phyloP scores from a whole-genome alignment of 2,888 invertebrate species.

The Lumbricus terrestris region DNA sequence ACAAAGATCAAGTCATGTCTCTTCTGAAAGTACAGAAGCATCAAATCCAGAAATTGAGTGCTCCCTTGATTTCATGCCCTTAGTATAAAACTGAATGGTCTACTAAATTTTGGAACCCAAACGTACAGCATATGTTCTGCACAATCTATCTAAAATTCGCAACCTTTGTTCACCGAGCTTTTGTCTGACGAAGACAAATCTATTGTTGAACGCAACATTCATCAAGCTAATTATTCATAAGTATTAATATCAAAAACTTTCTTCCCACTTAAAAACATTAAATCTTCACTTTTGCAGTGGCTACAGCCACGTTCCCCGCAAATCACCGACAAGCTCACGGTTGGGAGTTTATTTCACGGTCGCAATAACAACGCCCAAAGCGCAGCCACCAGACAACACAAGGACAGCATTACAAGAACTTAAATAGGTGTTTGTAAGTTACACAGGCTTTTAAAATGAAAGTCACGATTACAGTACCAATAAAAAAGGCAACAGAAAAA shows the following conservation, averaged over 20 bases:
- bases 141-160: neutral
- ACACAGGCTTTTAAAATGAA: neutral
- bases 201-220: neutral
- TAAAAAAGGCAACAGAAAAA: slow-evolving; percentile 7
- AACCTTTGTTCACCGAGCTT: too few relatives aligned
- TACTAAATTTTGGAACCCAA: neutral
- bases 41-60: neutral
- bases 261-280: neutral
- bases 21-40: neutral
- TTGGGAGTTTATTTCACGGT: neutral
- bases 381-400: neutral
- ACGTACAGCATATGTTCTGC: neutral
- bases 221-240: neutral
- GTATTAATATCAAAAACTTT: neutral
- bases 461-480: neutral
- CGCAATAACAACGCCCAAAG: neutral
- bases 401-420: neutral
- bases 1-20: neutral
- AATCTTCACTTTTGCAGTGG: accelerated
- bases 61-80: neutral
- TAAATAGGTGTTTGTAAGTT: neutral
- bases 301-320: neutral
- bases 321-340: neutral
- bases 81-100: neutral
- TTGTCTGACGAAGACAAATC: neutral